A percentile compares a stretch with the other conserved stretches of the same genome.
These are phyloP conservation scores for Octodon degus DNA, from an alignment of 2,113 vertebrate species.

Conservation along the genomic window DNA sequence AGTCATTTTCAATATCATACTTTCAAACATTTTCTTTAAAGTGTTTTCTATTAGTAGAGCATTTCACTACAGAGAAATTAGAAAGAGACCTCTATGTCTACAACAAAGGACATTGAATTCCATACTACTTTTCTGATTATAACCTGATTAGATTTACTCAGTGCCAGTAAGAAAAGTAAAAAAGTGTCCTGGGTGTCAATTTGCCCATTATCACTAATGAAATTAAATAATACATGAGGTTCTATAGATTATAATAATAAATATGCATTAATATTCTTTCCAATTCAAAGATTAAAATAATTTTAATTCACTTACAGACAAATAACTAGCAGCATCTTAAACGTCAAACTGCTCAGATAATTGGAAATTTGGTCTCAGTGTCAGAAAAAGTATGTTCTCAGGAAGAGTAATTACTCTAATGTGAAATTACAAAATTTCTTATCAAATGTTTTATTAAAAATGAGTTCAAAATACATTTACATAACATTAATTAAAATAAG, in stretches of 20 bases:
- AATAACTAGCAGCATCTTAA: slow-evolving; percentile 72
- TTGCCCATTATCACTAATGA: slow-evolving; percentile 79
- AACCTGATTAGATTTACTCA: slow-evolving; percentile 68
- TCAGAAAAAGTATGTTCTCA: neutral
- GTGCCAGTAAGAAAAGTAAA: slow-evolving; percentile 59
- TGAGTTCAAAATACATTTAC: neutral
- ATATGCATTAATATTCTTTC: slow-evolving; percentile 79
- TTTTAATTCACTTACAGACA: slow-evolving; percentile 76
- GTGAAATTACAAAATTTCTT: neutral
- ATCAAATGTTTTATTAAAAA: slow-evolving; percentile 13
- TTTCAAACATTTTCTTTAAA: neutral
- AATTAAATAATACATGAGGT: slow-evolving; percentile 80
- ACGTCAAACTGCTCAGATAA: slow-evolving; percentile 73
- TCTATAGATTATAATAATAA: slow-evolving; percentile 76
- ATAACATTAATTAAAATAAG: neutral
- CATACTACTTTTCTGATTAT: slow-evolving; percentile 61
- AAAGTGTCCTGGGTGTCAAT: slow-evolving; percentile 72
- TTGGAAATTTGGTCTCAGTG: slow-evolving; percentile 32
- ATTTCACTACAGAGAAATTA: slow-evolving; percentile 15
- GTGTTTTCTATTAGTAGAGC: neutral
- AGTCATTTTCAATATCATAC: neutral
- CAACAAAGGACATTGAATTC: neutral
- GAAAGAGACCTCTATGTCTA: neutral
- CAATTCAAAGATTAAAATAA: slow-evolving; percentile 72
- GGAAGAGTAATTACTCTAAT: neutral